Evolutionary conservation across 2,888 invertebrate genomes (phyloP).

Genomic region (Odontocolon sp.): DNA sequence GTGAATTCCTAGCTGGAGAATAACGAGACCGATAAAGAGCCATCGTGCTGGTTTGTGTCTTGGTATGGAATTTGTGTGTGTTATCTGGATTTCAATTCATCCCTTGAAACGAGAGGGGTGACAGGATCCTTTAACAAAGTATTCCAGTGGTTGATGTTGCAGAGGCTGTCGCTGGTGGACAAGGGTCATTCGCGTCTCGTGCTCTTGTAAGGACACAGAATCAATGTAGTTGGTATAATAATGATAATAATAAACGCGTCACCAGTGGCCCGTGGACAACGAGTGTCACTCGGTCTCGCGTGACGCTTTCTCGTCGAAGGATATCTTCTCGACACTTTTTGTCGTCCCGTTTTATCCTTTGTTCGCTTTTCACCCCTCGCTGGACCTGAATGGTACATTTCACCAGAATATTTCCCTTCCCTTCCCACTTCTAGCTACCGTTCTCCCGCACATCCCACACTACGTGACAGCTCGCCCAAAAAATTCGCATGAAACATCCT

Average conservation of each 20-base stretch:
- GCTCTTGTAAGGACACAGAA: neutral
- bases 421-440: neutral
- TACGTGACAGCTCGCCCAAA: constrained; percentile 48
- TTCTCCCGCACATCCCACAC: neutral
- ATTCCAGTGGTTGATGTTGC: no score
- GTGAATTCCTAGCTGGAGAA: neutral
- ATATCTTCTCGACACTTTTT: constrained; percentile 61
- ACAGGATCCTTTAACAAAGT: constrained; percentile 25
- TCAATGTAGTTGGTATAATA: constrained; percentile 33
- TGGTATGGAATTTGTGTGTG: neutral
- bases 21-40: neutral
- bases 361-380: constrained; percentile 49
- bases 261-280: constrained; percentile 28
- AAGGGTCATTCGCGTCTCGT: constrained; percentile 45
- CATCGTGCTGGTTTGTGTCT: neutral
- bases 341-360: constrained; percentile 44
- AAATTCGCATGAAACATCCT: constrained; percentile 51
- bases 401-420: constrained; percentile 24
- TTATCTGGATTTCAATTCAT: neutral
- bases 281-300: constrained; percentile 33
- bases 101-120: neutral
- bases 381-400: constrained; percentile 42
- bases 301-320: constrained; percentile 43
- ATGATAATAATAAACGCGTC: constrained; percentile 41
- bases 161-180: constrained; percentile 11